Evolutionary conservation across 2,888 invertebrate genomes (phyloP), one percentile per base, ranked within the genome.

Genomic region (Volucella bombylans): DNA sequence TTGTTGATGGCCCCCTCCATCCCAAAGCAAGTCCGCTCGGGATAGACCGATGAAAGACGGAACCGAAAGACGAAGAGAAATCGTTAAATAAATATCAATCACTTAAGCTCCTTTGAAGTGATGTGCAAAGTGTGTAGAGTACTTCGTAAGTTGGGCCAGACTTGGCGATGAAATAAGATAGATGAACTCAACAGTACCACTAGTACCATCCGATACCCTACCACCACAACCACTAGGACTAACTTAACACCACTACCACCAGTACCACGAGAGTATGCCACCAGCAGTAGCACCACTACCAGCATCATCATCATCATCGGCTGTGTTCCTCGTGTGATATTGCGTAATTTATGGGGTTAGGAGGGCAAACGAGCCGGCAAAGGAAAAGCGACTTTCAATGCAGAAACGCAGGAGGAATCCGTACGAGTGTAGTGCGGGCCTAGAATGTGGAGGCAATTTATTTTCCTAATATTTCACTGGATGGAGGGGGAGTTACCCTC

Each of bases 61-160:
- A n/a, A 65, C n/a, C 14, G 14, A 15, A 38, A 43, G 31, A 1
- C 39, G 59, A 12, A 59, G 43, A 64, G 72, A 64, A 73, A 74
- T 54, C 69, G 74, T 80, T 83, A 80, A 83, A 83, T 83, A 83
- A 83, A 83, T 83, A 83, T 83, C 83, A 83, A 83, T 80, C 83
- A 83, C 80, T 83, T 83, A 64, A 74, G 65, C 71, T 80, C 49
- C 71, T 83, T 69, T 71, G 80, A 83, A 83, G 80, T 80, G 83
- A 69, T 74, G 83, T 74, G 79, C 73, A 71, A 71, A 74, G 71
- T 65, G 55, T 69, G 55, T 61, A 64, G 31, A 31, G 31, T 31
- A 31, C 31, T 31, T 31, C 6, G 49, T 41, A 71, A 64, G 55
- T 80, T 61, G 45, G 39, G 54, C 18, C 38, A 59, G 41, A 38